These are phyloP conservation scores for Triplophysa bombifrons DNA, from an alignment of 2,797 vertebrate species.

Conservation along the genomic window DNA sequence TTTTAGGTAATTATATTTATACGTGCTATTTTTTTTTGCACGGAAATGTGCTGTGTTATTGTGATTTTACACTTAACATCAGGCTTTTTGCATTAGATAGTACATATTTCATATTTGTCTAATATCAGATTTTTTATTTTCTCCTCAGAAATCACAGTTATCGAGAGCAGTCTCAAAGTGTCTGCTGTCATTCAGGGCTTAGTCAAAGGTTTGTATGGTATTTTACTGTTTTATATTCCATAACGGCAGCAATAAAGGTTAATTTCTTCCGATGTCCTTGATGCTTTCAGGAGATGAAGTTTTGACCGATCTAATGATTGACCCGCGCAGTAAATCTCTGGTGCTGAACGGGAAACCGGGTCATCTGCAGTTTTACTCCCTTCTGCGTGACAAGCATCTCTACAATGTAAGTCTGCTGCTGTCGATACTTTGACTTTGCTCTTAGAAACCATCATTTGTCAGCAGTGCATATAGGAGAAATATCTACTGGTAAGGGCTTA, in stretches of 20 bases:
- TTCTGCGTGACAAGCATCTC: constrained; percentile 89
- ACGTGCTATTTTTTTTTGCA: too few relatives aligned
- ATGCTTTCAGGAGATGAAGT: constrained; percentile 74
- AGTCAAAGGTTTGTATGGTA: constrained; percentile 83
- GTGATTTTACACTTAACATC: neutral
- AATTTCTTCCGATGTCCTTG: constrained; percentile 22
- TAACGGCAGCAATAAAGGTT: neutral
- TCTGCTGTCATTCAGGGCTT: constrained; percentile 90
- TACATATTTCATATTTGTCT: too few relatives aligned
- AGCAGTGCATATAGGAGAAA: neutral
- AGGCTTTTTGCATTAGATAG: neutral
- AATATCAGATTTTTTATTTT: neutral
- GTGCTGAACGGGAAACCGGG: constrained; percentile 97
- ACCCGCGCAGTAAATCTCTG: constrained; percentile 90
- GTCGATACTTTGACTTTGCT: neutral
- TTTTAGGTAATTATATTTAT: too few relatives aligned
- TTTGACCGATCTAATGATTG: constrained; percentile 83
- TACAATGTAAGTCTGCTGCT: constrained; percentile 84
- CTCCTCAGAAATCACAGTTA: constrained; percentile 83
- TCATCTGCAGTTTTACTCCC: constrained; percentile 94
- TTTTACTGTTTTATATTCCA: neutral
- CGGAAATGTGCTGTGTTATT: too few relatives aligned
- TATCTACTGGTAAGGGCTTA: neutral
- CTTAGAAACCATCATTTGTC: neutral
- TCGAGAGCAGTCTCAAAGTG: constrained; percentile 85